phyloP scores from a whole-genome alignment of 2,797 vertebrate species.

The Cyprinodon diabolis region DNA sequence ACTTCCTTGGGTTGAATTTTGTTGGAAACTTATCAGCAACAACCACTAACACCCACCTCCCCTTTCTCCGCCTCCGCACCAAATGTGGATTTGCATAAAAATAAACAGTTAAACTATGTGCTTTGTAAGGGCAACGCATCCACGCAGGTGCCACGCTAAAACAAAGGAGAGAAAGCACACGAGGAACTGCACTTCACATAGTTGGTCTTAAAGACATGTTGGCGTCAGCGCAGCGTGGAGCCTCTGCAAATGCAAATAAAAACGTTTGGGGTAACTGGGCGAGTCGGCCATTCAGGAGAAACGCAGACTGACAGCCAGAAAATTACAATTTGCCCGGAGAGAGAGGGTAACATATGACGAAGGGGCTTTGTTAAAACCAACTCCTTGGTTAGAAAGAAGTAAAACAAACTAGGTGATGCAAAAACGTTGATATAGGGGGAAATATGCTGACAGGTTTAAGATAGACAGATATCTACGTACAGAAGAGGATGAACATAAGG shows the following conservation, averaged over 20 bases:
- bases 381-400: constrained; percentile 21
- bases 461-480: neutral
- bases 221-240: constrained; percentile 58
- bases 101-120: constrained; percentile 63
- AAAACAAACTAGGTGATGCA: constrained; percentile 29
- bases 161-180: constrained; percentile 67
- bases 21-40: constrained; percentile 45
- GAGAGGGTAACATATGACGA: constrained; percentile 41
- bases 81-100: constrained; percentile 65
- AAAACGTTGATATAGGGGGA: constrained; percentile 9
- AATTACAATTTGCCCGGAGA: constrained; percentile 60
- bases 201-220: constrained; percentile 64
- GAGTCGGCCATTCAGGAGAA: constrained; percentile 59
- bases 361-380: constrained; percentile 45
- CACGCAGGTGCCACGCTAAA: constrained; percentile 55
- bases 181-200: constrained; percentile 53
- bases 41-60: constrained; percentile 40
- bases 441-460: constrained; percentile 39
- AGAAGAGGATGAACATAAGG: neutral
- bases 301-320: constrained; percentile 73
- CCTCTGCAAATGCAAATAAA: constrained; percentile 65
- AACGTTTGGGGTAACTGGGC: constrained; percentile 62
- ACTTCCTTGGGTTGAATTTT: constrained; percentile 27
- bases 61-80: neutral
- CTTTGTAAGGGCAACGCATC: constrained; percentile 60